A percentile compares a stretch with the other conserved stretches of the same genome.
These are phyloP conservation scores for Cataglyphis altisquamis DNA, from an alignment of 2,888 invertebrate genomes.

Conservation along the genomic window DNA sequence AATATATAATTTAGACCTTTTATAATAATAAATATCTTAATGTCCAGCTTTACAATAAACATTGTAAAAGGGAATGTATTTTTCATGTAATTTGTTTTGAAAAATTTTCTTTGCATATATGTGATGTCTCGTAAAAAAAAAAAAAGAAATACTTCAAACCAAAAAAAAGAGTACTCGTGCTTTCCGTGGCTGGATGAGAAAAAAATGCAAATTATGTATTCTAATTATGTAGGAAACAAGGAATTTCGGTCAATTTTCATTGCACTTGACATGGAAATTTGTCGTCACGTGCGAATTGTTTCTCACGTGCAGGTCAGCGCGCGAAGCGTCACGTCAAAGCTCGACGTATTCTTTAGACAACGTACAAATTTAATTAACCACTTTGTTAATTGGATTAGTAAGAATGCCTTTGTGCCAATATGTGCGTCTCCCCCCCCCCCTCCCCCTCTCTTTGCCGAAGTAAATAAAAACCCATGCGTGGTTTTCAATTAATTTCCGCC, in stretches of 20 bases:
- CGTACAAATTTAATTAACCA: constrained; percentile 28
- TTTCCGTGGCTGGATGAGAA: neutral
- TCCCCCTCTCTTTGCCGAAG: neutral
- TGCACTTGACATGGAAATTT: neutral
- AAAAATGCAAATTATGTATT: neutral
- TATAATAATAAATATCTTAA: too few relatives aligned
- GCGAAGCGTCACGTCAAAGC: constrained; percentile 18
- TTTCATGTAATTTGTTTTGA: too few relatives aligned
- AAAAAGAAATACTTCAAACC: neutral
- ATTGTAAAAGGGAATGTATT: too few relatives aligned
- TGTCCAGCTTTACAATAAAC: too few relatives aligned
- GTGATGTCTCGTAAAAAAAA: neutral
- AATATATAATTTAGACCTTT: too few relatives aligned
- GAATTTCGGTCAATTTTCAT: neutral
- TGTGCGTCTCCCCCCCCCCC: too few relatives aligned
- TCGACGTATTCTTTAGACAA: neutral
- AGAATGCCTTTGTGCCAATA: constrained; percentile 22
- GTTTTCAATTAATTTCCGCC: constrained; percentile 25
- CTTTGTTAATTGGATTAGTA: constrained; percentile 38
- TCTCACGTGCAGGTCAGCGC: neutral
- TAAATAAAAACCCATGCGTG: constrained; percentile 16
- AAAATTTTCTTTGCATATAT: too few relatives aligned
- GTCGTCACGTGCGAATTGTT: constrained; percentile 12
- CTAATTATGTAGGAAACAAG: neutral
- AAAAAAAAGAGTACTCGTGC: neutral